Conservation (phyloP, 2,797 vertebrate genomes). For the Syngnathus acus region DNA sequence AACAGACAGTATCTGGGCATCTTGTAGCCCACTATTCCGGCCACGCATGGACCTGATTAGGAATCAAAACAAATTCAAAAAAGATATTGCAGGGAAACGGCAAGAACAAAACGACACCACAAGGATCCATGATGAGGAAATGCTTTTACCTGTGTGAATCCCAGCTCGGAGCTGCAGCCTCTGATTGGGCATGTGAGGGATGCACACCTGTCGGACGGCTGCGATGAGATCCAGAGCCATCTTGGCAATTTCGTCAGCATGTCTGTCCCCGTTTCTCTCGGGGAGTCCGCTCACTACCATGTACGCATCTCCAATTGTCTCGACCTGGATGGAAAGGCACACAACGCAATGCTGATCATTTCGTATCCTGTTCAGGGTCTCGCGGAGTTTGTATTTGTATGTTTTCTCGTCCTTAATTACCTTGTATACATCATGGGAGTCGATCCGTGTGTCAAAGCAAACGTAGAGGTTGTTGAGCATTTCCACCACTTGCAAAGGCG, state of each 20-base stretch:
- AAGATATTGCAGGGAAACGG: not conserved
- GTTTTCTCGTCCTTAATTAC: constrained; percentile 38
- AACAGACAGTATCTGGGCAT: constrained; percentile 91
- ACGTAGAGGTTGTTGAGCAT: constrained; percentile 85
- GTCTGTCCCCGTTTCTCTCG: constrained; percentile 78
- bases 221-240: constrained; percentile 87
- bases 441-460: constrained; percentile 85
- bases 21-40: constrained; percentile 86
- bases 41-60: constrained; percentile 79
- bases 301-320: constrained; percentile 85
- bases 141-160: constrained; percentile 76
- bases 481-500: constrained; percentile 81
- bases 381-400: not conserved
- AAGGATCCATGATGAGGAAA: not conserved
- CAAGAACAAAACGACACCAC: not conserved
- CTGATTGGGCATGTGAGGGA: constrained; percentile 76
- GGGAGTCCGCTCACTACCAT: constrained; percentile 87
- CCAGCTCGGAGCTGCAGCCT: constrained; percentile 80
- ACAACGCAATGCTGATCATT: not conserved
- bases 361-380: no score
- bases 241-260: constrained; percentile 81
- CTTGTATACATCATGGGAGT: constrained; percentile 86
- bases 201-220: constrained; percentile 77
- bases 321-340: constrained; percentile 62
- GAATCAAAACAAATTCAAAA: not conserved